Percentiles rank a stretch among this genome's conserved stretches.
phyloP scores from a whole-genome alignment of 23 tunicate genomes.

The Ascidia mentula region DNA sequence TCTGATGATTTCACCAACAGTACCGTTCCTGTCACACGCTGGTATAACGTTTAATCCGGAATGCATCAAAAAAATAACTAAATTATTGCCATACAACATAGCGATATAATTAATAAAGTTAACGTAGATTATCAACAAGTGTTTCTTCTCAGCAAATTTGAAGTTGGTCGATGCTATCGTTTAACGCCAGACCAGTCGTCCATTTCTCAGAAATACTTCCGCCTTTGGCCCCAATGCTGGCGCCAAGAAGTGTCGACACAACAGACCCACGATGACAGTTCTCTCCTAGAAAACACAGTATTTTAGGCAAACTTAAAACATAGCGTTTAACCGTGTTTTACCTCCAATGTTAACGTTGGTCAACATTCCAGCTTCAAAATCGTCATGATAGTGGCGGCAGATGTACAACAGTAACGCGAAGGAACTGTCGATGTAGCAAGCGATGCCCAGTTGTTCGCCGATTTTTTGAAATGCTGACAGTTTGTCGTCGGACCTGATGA shows the following conservation, averaged over 20 bases:
- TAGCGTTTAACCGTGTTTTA: background rate
- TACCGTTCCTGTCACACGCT: too few species aligned
- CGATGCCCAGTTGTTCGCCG: conserved; percentile 44
- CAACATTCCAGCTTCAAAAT: conserved; percentile 54
- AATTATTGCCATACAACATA: too few species aligned
- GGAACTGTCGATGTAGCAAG: conserved; percentile 67
- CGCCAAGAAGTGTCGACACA: conserved; percentile 53
- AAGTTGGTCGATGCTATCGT: conserved; percentile 17
- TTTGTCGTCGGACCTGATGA: conserved; percentile 35
- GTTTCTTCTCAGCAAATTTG: too few species aligned
- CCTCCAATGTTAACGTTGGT: conserved; percentile 67
- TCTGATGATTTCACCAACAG: too few species aligned
- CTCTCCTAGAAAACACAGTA: conserved; percentile 54
- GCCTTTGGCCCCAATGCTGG: conserved; percentile 34
- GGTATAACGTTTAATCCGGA: too few species aligned
- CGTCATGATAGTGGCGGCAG: conserved; percentile 41
- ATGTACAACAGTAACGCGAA: conserved; percentile 40
- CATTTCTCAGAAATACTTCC: conserved; percentile 42
- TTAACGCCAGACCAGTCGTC: conserved; percentile 27
- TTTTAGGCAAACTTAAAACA: background rate
- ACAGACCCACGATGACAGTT: conserved; percentile 62
- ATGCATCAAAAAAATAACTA: too few species aligned
- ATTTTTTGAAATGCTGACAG: conserved; percentile 44
- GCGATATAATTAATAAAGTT: too few species aligned
- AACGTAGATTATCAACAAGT: too few species aligned